Conservation (phyloP, 2,797 vertebrate genomes). For the Oceanodroma leucorhoa region DNA sequence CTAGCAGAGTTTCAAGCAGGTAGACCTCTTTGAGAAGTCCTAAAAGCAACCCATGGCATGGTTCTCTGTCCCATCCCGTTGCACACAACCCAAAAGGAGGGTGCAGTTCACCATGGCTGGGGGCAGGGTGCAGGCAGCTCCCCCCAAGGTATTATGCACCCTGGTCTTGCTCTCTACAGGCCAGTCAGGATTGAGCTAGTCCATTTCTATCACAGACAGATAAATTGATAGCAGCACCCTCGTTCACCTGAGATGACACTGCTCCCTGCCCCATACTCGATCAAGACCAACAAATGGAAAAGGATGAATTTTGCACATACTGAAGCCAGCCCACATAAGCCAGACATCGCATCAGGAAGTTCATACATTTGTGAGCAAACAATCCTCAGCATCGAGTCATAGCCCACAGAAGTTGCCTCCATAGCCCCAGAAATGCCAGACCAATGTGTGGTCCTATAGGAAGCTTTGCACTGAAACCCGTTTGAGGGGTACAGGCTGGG, state of each 20-base stretch:
- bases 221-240: not conserved
- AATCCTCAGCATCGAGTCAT: rapidly evolving
- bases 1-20: not conserved
- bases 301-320: not conserved
- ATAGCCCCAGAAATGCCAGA: not conserved
- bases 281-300: not conserved
- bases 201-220: not conserved
- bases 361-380: not conserved
- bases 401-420: not conserved
- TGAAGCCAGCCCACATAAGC: not conserved
- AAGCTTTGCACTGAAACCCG: not conserved
- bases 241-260: rapidly evolving
- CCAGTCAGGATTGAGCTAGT: rapidly evolving
- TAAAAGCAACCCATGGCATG: not conserved
- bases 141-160: rapidly evolving
- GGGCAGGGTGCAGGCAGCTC: not conserved
- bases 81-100: not conserved
- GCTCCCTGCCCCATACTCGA: rapidly evolving
- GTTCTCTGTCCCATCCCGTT: not conserved
- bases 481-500: not conserved
- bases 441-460: rapidly evolving
- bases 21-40: not conserved
- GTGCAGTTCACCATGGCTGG: not conserved
- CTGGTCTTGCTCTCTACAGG: not conserved
- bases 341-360: not conserved